A percentile compares a stretch with the other conserved stretches of the same genome.
phyloP scores from a whole-genome alignment of 2,888 invertebrate genomes.

The Prosapia bicincta region DNA sequence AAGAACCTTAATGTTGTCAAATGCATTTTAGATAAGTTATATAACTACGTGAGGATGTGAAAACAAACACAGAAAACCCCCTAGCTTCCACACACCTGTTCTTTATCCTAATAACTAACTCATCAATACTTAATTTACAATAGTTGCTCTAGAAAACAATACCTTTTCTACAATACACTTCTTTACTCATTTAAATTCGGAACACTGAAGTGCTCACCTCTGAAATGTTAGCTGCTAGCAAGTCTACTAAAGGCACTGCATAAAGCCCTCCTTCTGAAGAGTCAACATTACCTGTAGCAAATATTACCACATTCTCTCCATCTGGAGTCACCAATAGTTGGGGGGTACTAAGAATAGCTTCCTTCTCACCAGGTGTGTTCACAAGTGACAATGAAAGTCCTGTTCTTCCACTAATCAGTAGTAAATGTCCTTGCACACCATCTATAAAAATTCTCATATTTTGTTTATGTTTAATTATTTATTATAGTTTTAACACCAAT shows the following conservation, averaged over 20 bases:
- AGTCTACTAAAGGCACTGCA: conserved; percentile 54
- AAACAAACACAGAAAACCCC: too few species aligned
- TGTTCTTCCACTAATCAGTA: conserved; percentile 66
- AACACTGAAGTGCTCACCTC: conserved; percentile 46
- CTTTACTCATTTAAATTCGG: neutral
- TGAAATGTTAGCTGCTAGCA: conserved; percentile 48
- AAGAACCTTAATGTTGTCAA: too few species aligned
- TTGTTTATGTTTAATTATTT: too few species aligned
- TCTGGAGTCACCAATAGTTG: conserved; percentile 59
- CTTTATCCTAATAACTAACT: too few species aligned
- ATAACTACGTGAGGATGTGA: too few species aligned
- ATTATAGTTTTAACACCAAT: too few species aligned
- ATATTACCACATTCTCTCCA: conserved; percentile 60
- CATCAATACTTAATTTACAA: too few species aligned
- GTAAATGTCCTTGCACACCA: conserved; percentile 55
- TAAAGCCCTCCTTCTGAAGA: conserved; percentile 65
- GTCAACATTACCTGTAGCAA: conserved; percentile 71
- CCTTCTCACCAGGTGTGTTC: conserved; percentile 56
- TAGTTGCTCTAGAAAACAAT: too few species aligned
- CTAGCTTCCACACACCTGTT: too few species aligned
- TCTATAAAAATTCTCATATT: too few species aligned
- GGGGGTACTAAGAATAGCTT: conserved; percentile 70
- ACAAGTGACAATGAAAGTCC: conserved; percentile 61
- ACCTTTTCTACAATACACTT: conserved; percentile 29
- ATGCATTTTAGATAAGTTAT: too few species aligned